phyloP scores from a whole-genome alignment of 2,797 vertebrate genomes.

The Spea hammondii region DNA sequence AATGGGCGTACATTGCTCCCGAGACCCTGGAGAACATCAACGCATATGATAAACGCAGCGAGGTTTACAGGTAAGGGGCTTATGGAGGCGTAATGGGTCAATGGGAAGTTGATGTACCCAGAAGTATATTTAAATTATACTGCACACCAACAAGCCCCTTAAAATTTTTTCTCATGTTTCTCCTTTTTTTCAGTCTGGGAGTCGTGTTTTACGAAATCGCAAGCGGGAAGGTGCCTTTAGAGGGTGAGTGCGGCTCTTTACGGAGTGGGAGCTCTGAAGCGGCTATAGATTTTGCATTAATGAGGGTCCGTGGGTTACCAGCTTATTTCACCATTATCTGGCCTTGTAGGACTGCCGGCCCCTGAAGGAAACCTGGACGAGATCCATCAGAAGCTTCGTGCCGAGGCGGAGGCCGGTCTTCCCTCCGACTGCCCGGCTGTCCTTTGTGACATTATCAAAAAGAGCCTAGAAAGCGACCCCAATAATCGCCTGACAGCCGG shows the following conservation, averaged over 20 bases:
- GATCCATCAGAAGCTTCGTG: slow-evolving; percentile 67
- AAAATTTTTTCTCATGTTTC: background rate
- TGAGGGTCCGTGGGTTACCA: no score
- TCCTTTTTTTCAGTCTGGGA: slow-evolving; percentile 76
- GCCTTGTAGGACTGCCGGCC: background rate
- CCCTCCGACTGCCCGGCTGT: slow-evolving; percentile 68
- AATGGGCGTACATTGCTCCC: slow-evolving; percentile 72
- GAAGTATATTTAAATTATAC: no score
- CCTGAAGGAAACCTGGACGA: slow-evolving; percentile 60
- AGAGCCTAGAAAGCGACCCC: slow-evolving; percentile 67
- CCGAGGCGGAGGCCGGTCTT: slow-evolving; percentile 59
- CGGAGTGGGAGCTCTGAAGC: no score
- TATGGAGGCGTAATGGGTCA: no score
- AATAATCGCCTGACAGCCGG: slow-evolving; percentile 74
- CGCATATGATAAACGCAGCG: slow-evolving; percentile 71
- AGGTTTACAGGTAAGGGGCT: slow-evolving; percentile 83
- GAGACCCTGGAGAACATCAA: slow-evolving; percentile 67
- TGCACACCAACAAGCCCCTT: no score
- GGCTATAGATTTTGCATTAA: no score
- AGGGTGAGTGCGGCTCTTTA: slow-evolving; percentile 66
- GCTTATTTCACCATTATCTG: background rate
- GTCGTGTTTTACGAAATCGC: slow-evolving; percentile 86
- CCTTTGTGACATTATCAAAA: slow-evolving; percentile 66
- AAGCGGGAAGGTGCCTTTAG: slow-evolving; percentile 74
- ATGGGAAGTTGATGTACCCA: no score